Base-by-base conservation (phyloP, 2,797 vertebrate genomes). In the Sebastes matsubarae region DNA sequence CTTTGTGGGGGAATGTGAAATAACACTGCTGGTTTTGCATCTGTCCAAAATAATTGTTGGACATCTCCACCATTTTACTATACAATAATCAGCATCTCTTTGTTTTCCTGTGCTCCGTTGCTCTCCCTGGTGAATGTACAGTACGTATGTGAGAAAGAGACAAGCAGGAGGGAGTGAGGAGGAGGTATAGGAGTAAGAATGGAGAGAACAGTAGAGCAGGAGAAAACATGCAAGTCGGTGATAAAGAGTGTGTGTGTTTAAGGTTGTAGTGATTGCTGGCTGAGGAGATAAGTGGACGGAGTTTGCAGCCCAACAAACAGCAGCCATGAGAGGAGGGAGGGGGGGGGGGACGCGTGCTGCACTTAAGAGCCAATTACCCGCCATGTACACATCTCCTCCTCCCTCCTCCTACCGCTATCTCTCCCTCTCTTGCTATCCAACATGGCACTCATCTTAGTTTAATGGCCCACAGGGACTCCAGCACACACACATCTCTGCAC, bases 321-420 rank as follows among this genome's bases (percentile, higher is more conserved):
- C 89, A 85, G 90, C 91, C 91, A 92, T 89, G 89, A 94, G 86
- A 89, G 87, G 81, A 93, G 87, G 18, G 79, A 63, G 75, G 5
- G 0, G 4, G 32, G 34, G 36, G 81, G 3, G 59, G 82, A 89
- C 87, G 85, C 85, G 86, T 93, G 93, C 93, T 90, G 92, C 95
- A 95, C 95, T 95, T 95, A 94, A 93, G 92, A 95, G 90, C 93
- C 92, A 95, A 94, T 94, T 93, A 95, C 93, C 88, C 93, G 81
- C 87, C 89, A 87, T 94, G 92, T 95, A 93, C 92, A 89, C 90
- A 88, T 85, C 84, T 88, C 88, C 83, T 89, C 82, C 87, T 82
- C 80, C 79, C 63, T 73, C 84, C n/a, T 68, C 73, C 75, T 72
- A 27, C 88, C 24, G 1, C 85, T 91, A 84, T 88, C 89, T 87